Evolutionary conservation across 2,888 invertebrate genomes (phyloP), one percentile per base, ranked within the genome.

Genomic region (Drosophila kuntzei): DNA sequence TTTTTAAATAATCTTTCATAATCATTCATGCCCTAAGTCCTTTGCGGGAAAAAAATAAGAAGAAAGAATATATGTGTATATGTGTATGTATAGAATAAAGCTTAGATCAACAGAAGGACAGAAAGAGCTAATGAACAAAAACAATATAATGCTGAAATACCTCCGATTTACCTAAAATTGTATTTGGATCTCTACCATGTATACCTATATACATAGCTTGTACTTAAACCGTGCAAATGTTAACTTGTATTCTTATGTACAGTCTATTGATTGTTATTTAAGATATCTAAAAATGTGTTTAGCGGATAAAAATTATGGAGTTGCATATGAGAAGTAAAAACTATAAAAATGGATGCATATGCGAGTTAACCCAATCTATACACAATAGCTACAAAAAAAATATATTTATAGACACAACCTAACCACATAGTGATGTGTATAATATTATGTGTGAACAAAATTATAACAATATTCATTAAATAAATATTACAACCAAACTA

Each of bases 121-220:
- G 57, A 41, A 41, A 37, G 14, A 63, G 63, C 59, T 55, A 27
- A 39, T 14, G 8, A 43, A 59, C 51, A 55, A 59, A 51, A 64
- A 61, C 36, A 67, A 54, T 58, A 61, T 67, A 64, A 83, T 83
- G 83, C 80, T 83, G 80, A 81, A 80, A 62, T 73, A 80, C 80
- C 80, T 81, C 80, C 83, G 83, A 81, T 69, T 80, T 80, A 78
- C 66, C 63, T 70, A 53, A 39, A 77, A 49, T 47, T 71, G 16
- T 51, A 62, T 46, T 60, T 59, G 51, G 58, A 37, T 62, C 29
- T 59, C 46, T 34, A 55, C 14, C 49, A 25, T 44, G n/a, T 60
- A 60, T 25, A 25, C 34, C 3, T 32, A 16, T 4, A 27, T 29
- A 41, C 16, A 25, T 51, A 60, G 51, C 32, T 27, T 39, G 18